These are phyloP conservation scores for Aphelenchoides bicaudatus DNA, from an alignment of 2,888 invertebrate genomes.

Conservation along the genomic window DNA sequence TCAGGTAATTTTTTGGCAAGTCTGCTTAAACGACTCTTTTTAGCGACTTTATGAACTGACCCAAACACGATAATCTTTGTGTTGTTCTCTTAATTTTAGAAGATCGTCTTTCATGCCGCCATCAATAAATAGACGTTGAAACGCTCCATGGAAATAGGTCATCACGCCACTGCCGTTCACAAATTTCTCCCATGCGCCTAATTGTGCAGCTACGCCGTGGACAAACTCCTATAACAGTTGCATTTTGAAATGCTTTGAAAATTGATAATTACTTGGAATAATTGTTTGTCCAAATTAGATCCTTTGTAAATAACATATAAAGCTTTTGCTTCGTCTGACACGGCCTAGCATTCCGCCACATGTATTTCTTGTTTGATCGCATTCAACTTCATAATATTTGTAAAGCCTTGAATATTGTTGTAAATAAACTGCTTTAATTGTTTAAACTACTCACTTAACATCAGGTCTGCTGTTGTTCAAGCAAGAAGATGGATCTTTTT, in stretches of 20 bases:
- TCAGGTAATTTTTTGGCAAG: no score
- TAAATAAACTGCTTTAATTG: neutral
- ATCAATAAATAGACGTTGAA: slow-evolving; percentile 50
- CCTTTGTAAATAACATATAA: slow-evolving; percentile 58
- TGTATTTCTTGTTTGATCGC: slow-evolving; percentile 45
- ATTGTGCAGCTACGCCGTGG: slow-evolving; percentile 55
- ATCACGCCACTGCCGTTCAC: slow-evolving; percentile 57
- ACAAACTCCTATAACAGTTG: slow-evolving; percentile 51
- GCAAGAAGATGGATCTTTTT: slow-evolving; percentile 50
- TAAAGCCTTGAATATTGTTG: slow-evolving; percentile 32
- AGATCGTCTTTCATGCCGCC: slow-evolving; percentile 56
- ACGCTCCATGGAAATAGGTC: slow-evolving; percentile 58
- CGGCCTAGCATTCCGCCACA: slow-evolving; percentile 55
- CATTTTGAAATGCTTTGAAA: neutral
- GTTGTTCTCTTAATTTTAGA: slow-evolving; percentile 50
- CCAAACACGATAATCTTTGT: slow-evolving; percentile 56
- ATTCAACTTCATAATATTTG: slow-evolving; percentile 53
- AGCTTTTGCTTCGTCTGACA: slow-evolving; percentile 52
- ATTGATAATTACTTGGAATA: slow-evolving; percentile 31
- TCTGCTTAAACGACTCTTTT: no score
- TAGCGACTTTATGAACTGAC: no score
- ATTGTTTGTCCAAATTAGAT: slow-evolving; percentile 51
- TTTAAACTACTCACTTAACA: slow-evolving; percentile 38
- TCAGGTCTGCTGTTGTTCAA: slow-evolving; percentile 53
- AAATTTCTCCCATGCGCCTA: slow-evolving; percentile 60